These are phyloP conservation scores for Linyphia triangularis DNA, from an alignment of 2,888 invertebrate species.

Conservation along the genomic window DNA sequence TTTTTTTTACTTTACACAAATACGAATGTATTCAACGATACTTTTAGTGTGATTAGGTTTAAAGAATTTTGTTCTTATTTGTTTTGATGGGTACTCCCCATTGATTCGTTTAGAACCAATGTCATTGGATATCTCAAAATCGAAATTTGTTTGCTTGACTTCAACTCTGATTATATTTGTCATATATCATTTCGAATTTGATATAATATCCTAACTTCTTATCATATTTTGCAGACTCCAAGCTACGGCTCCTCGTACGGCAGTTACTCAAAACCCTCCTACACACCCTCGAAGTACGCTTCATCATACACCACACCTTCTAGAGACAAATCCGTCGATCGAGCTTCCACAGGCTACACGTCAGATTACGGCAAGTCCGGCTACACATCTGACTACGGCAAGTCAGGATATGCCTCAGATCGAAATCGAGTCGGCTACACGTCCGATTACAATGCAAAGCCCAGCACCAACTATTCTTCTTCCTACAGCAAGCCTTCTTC, in stretches of 20 bases:
- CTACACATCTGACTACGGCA: conserved; percentile 74
- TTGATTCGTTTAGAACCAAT: too few species aligned
- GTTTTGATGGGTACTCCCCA: too few species aligned
- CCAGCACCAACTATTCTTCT: conserved; percentile 31
- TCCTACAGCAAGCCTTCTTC: conserved; percentile 41
- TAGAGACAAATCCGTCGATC: conserved; percentile 62
- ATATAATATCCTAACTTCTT: neutral
- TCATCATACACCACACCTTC: conserved; percentile 32
- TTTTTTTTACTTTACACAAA: too few species aligned
- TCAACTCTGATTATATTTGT: too few species aligned
- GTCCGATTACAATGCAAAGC: conserved; percentile 73
- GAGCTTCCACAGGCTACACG: conserved; percentile 64
- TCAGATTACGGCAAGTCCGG: conserved; percentile 75
- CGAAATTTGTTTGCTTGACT: too few species aligned
- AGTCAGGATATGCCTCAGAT: conserved; percentile 73
- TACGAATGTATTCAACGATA: too few species aligned
- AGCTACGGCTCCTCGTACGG: conserved; percentile 54
- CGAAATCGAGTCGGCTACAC: conserved; percentile 71
- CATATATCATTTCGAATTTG: too few species aligned
- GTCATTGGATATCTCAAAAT: too few species aligned
- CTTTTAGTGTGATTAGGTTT: too few species aligned
- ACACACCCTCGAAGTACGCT: conserved; percentile 53
- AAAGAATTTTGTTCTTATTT: too few species aligned
- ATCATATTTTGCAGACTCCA: conserved; percentile 35
- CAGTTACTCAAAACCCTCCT: conserved; percentile 45